Evolutionary conservation across 2,113 vertebrate species (phyloP).

Genomic region (Toxostoma redivivum): DNA sequence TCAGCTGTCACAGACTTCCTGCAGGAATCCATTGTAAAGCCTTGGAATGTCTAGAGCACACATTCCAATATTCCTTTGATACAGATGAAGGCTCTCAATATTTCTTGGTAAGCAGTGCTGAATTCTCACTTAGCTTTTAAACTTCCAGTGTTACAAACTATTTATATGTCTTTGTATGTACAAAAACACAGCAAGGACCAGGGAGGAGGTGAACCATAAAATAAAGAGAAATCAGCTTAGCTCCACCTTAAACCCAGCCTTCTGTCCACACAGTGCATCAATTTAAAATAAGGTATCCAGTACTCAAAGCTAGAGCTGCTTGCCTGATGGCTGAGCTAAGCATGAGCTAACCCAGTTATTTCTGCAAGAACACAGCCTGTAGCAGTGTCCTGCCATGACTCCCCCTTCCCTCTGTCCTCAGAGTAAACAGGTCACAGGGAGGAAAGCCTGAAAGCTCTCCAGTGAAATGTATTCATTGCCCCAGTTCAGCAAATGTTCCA

Average conservation of each 20-base stretch:
- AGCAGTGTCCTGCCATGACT: not conserved
- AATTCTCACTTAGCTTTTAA: not conserved
- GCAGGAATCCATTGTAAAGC: not conserved
- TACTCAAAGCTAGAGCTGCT: not conserved
- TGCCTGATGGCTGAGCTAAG: not conserved
- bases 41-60: not conserved
- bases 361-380: not conserved
- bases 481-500: not conserved
- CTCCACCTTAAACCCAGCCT: not conserved
- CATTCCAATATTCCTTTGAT: not conserved
- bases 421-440: not conserved
- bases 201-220: not conserved
- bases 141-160: not conserved
- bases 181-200: not conserved
- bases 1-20: not conserved
- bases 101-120: not conserved
- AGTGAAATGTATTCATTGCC: not conserved
- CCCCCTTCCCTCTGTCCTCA: not conserved
- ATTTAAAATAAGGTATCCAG: not conserved
- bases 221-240: not conserved
- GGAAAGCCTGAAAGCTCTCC: not conserved
- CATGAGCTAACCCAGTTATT: conserved; percentile 1
- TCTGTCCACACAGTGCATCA: not conserved
- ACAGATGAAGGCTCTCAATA: not conserved
- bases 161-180: not conserved